phyloP scores from a whole-genome alignment of 2,888 invertebrate species.

The Ochropacha duplaris region DNA sequence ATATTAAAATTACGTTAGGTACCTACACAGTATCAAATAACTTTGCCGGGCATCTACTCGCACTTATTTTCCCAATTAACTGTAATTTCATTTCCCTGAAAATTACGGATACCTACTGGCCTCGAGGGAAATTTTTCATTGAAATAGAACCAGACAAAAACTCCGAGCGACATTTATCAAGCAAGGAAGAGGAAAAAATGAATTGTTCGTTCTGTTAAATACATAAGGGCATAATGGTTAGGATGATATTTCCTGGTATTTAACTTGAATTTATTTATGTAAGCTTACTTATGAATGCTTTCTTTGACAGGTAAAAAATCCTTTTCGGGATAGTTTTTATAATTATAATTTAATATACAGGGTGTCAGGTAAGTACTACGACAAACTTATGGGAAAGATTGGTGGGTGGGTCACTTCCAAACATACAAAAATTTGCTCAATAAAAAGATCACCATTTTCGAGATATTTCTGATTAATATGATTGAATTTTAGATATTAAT shows the following conservation, averaged over 20 bases:
- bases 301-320: too few species aligned
- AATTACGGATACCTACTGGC: conserved; percentile 53
- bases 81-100: conserved; percentile 50
- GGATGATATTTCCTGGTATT: neutral
- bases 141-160: conserved; percentile 63
- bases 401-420: too few species aligned
- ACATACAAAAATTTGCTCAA: too few species aligned
- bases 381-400: too few species aligned
- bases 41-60: conserved; percentile 13
- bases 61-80: conserved; percentile 45
- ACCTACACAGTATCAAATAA: neutral
- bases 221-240: neutral
- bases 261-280: neutral
- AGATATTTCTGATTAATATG: too few species aligned
- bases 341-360: too few species aligned
- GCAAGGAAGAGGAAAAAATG: conserved; percentile 42
- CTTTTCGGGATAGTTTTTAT: too few species aligned
- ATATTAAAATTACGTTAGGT: neutral
- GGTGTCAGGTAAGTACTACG: too few species aligned
- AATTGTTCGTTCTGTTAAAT: conserved; percentile 22
- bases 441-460: too few species aligned
- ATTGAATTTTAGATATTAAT: too few species aligned
- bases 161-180: conserved; percentile 65
- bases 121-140: conserved; percentile 76
- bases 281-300: neutral